phyloP scores from a whole-genome alignment of 1,140 invertebrate species.

The Drosophila obscura region DNA sequence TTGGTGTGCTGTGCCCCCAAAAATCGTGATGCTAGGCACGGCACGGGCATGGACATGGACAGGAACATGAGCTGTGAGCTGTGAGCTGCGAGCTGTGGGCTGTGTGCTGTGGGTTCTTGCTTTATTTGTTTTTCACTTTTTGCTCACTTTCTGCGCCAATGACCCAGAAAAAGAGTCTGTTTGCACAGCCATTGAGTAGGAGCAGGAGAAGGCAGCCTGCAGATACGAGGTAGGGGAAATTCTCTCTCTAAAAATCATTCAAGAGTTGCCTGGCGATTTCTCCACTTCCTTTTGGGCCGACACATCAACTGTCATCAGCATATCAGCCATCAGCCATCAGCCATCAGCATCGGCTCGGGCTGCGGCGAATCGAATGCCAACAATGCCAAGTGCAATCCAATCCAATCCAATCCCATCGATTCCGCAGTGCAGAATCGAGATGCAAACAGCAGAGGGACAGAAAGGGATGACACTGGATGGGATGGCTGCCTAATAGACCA shows the following conservation, averaged over 20 bases:
- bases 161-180: conserved; percentile 52
- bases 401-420: conserved; percentile 1
- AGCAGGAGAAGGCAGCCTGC: conserved; percentile 7
- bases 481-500: conserved; percentile 2
- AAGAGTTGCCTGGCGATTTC: conserved; percentile 52
- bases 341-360: conserved; percentile 9
- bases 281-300: conserved; percentile 76
- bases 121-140: conserved; percentile 54
- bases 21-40: not conserved
- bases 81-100: conserved; percentile 10
- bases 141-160: conserved; percentile 62
- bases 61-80: conserved; percentile 1
- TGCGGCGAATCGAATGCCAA: conserved; percentile 2
- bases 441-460: no score
- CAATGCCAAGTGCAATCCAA: conserved; percentile 39
- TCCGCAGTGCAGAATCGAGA: not conserved
- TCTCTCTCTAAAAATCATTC: not conserved
- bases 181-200: conserved; percentile 29
- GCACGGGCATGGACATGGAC: not conserved
- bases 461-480: not conserved
- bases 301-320: conserved; percentile 74
- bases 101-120: conserved; percentile 27
- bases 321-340: conserved; percentile 52
- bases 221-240: not conserved
- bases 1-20: not conserved